Conservation (phyloP, 2,113 vertebrate species). For the Phrynocephalus versicolor region DNA sequence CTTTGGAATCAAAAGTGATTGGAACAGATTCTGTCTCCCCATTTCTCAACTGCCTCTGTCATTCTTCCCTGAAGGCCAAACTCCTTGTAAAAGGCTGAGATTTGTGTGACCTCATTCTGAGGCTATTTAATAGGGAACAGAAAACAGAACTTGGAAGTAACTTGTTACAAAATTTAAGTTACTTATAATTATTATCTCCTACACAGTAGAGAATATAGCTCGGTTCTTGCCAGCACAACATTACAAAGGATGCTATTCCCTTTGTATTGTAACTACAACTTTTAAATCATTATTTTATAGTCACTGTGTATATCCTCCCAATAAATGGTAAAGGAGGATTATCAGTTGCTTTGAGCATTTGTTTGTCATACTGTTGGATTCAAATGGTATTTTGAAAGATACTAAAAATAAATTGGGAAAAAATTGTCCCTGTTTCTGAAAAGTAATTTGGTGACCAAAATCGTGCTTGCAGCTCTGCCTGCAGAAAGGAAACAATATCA, state of each 20-base stretch:
- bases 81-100: neutral
- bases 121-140: neutral
- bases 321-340: too few relatives aligned
- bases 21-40: neutral
- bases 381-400: too few relatives aligned
- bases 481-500: too few relatives aligned
- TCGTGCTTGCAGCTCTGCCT: too few relatives aligned
- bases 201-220: neutral
- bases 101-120: neutral
- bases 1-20: slow-evolving; percentile 12
- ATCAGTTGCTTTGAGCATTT: too few relatives aligned
- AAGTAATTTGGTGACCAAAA: too few relatives aligned
- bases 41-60: neutral
- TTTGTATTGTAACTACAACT: neutral
- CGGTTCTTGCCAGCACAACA: neutral
- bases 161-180: neutral
- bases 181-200: neutral
- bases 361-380: too few relatives aligned
- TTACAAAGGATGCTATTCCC: neutral
- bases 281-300: neutral
- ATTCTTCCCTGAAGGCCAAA: neutral
- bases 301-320: neutral
- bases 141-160: neutral
- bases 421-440: too few relatives aligned
- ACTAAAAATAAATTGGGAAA: too few relatives aligned